phyloP scores from a whole-genome alignment of 2,888 invertebrate genomes.

The Uloborus plumipes region DNA sequence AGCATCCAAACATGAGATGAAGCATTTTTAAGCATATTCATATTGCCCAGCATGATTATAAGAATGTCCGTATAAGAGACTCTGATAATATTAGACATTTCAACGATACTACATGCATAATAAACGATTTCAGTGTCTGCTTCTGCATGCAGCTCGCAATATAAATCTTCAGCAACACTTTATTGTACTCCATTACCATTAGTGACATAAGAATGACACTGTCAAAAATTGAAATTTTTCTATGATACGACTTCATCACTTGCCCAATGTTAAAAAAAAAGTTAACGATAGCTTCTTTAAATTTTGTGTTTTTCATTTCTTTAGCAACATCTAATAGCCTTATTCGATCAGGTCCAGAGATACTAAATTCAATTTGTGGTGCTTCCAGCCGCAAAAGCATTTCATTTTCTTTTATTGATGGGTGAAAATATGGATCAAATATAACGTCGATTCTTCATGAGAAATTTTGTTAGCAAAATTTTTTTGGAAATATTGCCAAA shows the following conservation, averaged over 20 bases:
- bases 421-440: too few relatives aligned
- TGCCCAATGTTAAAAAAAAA: neutral
- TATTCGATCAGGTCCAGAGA: neutral
- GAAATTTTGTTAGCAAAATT: neutral
- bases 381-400: neutral
- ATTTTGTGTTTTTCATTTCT: neutral
- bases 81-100: too few relatives aligned
- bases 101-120: too few relatives aligned
- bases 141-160: too few relatives aligned
- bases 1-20: too few relatives aligned
- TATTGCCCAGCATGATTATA: too few relatives aligned
- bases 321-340: neutral
- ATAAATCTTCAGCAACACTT: too few relatives aligned
- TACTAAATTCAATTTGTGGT: neutral
- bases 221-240: neutral
- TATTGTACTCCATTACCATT: neutral
- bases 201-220: neutral
- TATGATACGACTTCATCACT: neutral
- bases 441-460: neutral
- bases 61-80: too few relatives aligned
- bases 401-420: slow-evolving; percentile 1
- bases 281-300: neutral
- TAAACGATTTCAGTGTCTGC: too few relatives aligned
- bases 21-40: too few relatives aligned
- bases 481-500: neutral